Conservation (phyloP, 2,888 invertebrate genomes). For the Euproctis similis region DNA sequence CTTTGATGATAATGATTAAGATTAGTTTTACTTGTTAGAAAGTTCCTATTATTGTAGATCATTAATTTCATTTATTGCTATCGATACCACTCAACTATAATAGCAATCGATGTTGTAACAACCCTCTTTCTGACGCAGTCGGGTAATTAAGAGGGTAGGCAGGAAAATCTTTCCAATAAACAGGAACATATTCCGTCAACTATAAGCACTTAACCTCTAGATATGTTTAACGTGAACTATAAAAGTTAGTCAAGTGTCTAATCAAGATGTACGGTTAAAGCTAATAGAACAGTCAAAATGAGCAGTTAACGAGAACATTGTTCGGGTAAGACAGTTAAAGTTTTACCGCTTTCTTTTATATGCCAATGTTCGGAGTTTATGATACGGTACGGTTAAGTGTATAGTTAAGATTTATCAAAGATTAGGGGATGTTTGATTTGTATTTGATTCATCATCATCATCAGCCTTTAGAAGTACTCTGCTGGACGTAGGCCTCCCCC, state of each 20-base stretch:
- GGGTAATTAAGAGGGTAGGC: not conserved
- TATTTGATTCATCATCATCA: no score
- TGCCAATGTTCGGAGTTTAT: conserved; percentile 25
- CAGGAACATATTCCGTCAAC: conserved; percentile 1
- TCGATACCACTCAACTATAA: not conserved
- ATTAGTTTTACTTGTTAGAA: no score
- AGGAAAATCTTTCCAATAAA: conserved; percentile 2
- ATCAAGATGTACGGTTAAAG: conserved; percentile 26
- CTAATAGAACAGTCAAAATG: conserved; percentile 28
- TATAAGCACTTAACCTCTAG: conserved; percentile 4
- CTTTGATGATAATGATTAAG: no score
- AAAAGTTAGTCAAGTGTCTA: conserved; percentile 26
- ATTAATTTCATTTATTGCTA: not conserved
- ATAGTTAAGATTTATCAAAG: conserved; percentile 1
- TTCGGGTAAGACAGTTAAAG: conserved; percentile 19
- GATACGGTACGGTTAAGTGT: conserved; percentile 8
- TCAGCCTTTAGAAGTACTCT: no score
- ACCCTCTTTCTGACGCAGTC: no score
- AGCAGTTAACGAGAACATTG: conserved; percentile 24
- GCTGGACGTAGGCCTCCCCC: no score
- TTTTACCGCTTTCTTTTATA: conserved; percentile 31
- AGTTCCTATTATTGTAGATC: no score
- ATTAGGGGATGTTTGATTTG: no score
- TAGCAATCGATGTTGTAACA: not conserved
- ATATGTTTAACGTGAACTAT: conserved; percentile 16